Conservation (phyloP, 2,888 invertebrate species). For the Melangyna quadrimaculata region DNA sequence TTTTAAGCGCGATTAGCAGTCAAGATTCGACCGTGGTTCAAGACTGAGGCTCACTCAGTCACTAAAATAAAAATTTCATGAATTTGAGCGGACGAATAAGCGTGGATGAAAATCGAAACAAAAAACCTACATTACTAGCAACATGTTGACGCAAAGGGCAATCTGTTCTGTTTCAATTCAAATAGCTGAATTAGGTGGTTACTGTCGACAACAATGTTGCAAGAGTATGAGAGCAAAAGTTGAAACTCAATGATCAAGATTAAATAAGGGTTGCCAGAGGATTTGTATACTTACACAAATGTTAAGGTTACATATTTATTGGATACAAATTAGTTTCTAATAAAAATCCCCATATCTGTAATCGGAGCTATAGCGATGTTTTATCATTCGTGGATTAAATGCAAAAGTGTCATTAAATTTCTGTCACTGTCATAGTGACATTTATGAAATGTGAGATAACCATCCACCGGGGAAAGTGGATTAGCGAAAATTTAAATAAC, state of each 20-base stretch:
- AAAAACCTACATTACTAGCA: background rate
- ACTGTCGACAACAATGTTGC: background rate
- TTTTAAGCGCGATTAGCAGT: background rate
- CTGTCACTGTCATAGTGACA: too few species aligned
- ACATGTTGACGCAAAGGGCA: background rate
- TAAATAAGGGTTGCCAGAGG: background rate
- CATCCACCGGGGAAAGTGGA: too few species aligned
- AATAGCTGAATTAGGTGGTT: background rate
- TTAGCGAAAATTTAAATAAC: too few species aligned
- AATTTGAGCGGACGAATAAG: background rate
- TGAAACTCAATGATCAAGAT: background rate
- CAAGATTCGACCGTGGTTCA: background rate
- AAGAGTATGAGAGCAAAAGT: background rate
- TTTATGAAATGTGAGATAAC: too few species aligned
- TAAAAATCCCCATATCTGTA: too few species aligned
- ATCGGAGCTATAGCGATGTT: too few species aligned
- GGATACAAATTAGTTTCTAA: too few species aligned
- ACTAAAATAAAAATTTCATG: background rate
- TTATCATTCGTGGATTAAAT: too few species aligned
- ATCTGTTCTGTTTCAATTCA: background rate
- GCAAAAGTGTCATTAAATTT: too few species aligned
- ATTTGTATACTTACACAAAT: too few species aligned
- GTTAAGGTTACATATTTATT: background rate
- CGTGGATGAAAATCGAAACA: background rate
- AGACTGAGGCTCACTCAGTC: constrained; percentile 17